These are phyloP conservation scores for Drosophila subsilvestris DNA, from an alignment of 2,888 invertebrate species.

Conservation along the genomic window DNA sequence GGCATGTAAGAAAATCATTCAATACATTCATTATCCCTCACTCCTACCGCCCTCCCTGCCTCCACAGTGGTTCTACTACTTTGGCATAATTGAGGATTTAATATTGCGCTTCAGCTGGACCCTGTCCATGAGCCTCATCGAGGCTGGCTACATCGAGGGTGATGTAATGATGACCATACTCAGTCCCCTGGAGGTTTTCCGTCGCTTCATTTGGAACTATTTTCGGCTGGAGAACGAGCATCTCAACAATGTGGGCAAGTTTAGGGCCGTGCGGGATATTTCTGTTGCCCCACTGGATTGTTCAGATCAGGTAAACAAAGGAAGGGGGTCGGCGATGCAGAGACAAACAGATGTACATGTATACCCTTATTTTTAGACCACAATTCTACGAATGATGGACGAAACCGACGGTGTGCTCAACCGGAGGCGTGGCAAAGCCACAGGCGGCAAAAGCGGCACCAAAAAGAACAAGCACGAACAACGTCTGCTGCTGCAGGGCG, in stretches of 20 bases:
- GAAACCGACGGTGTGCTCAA: slow-evolving; percentile 83
- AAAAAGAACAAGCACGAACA: slow-evolving; percentile 81
- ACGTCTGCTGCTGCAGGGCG: slow-evolving; percentile 81
- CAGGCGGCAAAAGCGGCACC: slow-evolving; percentile 70
- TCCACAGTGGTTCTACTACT: slow-evolving; percentile 90
- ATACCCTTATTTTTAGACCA: slow-evolving; percentile 81
- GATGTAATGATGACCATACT: slow-evolving; percentile 89
- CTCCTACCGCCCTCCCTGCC: neutral
- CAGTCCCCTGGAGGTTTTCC: slow-evolving; percentile 89
- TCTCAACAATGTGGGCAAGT: slow-evolving; percentile 94
- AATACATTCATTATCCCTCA: slow-evolving; percentile 54
- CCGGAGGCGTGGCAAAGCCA: slow-evolving; percentile 75
- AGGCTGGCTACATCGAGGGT: slow-evolving; percentile 87
- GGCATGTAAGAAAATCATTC: slow-evolving; percentile 62
- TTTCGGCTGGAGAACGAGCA: slow-evolving; percentile 96
- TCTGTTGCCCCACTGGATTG: slow-evolving; percentile 91
- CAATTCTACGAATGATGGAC: slow-evolving; percentile 84
- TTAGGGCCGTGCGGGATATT: slow-evolving; percentile 94
- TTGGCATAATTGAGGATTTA: slow-evolving; percentile 92
- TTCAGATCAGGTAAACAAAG: slow-evolving; percentile 87
- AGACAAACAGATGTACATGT: neutral
- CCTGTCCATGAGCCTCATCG: slow-evolving; percentile 88
- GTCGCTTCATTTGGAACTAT: slow-evolving; percentile 94
- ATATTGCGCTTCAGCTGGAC: slow-evolving; percentile 92
- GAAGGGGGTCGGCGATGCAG: too few relatives aligned